Evolutionary conservation across 37 sponge, comb jelly and placozoan genomes (phyloP).

Genomic region (Chondrosia reniformis): DNA sequence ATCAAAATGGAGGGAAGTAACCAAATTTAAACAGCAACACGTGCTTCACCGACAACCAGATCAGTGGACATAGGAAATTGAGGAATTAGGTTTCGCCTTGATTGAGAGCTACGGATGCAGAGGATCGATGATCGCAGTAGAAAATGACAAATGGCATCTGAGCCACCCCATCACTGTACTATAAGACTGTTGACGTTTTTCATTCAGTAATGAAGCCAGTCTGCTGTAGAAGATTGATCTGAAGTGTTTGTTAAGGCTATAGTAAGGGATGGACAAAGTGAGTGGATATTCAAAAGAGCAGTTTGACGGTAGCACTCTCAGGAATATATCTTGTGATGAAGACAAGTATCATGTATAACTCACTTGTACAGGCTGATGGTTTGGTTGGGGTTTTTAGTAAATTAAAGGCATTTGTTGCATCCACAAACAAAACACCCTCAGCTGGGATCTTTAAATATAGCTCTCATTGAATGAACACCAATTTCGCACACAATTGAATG

Average conservation of each 20-base stretch:
- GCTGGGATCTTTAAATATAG: not conserved
- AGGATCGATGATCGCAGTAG: not conserved
- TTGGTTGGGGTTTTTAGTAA: no score
- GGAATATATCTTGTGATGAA: no score
- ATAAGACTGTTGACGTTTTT: not conserved
- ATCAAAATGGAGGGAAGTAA: no score
- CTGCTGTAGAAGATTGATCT: not conserved
- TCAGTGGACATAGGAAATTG: not conserved
- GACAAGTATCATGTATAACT: no score
- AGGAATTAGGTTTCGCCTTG: not conserved
- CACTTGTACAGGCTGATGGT: no score
- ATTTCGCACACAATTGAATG: constrained; percentile 12
- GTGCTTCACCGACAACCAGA: no score
- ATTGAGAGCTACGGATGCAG: not conserved
- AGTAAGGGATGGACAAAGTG: constrained; percentile 15
- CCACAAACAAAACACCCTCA: not conserved
- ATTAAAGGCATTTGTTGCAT: constrained; percentile 27
- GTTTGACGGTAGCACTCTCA: no score
- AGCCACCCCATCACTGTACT: not conserved
- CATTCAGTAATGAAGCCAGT: not conserved
- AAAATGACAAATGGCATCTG: not conserved
- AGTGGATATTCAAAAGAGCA: not conserved
- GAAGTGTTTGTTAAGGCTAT: constrained; percentile 15
- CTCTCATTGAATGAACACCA: constrained; percentile 11
- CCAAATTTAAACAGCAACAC: no score